Conservation (phyloP, 2,113 vertebrate genomes). For the Rafetus swinhoei region DNA sequence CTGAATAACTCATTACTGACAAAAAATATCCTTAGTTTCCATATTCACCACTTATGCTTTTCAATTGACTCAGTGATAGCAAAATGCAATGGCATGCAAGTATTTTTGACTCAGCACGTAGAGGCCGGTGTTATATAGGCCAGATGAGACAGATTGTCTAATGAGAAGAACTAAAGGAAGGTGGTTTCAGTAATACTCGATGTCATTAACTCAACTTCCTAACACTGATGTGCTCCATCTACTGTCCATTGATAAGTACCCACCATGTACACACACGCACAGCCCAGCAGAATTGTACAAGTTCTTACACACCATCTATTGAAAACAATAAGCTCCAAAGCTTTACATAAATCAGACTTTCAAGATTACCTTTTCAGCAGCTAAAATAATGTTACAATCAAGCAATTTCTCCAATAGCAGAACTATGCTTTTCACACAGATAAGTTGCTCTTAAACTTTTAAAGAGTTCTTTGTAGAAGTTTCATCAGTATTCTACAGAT, state of each 20-base stretch:
- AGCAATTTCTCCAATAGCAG: background rate
- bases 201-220: background rate
- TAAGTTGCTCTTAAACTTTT: background rate
- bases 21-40: background rate
- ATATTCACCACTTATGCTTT: background rate
- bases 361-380: background rate
- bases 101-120: no score
- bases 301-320: background rate
- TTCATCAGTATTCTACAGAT: accelerated
- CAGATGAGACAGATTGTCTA: background rate
- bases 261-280: no score
- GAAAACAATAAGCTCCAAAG: background rate
- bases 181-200: background rate
- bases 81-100: background rate
- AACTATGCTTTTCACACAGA: background rate
- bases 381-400: background rate
- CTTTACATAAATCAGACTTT: background rate
- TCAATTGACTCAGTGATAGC: background rate
- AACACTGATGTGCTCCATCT: background rate
- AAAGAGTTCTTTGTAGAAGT: background rate
- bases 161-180: background rate
- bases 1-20: no score
- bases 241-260: background rate
- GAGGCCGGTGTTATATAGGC: background rate
- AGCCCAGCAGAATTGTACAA: background rate